Conservation (phyloP, 2,888 invertebrate species). For the Thereva nobilitata region DNA sequence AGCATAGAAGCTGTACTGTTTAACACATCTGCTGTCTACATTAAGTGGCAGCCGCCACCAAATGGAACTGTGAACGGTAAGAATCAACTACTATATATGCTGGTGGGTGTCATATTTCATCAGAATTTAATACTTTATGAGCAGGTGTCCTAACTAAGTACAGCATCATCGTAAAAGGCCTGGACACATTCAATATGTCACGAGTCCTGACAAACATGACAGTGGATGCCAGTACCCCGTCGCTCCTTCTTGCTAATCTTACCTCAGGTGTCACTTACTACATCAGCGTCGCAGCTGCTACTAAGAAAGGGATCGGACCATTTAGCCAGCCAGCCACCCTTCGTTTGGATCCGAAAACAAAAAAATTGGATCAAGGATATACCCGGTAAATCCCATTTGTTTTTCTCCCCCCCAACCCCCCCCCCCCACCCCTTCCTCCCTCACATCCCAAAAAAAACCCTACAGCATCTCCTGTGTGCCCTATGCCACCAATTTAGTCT, state of each 20-base stretch:
- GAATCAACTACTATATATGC: too few relatives aligned
- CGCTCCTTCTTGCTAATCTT: slow-evolving; percentile 78
- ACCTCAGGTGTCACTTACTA: slow-evolving; percentile 81
- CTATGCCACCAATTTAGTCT: slow-evolving; percentile 1
- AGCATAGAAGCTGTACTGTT: slow-evolving; percentile 81
- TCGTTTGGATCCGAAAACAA: slow-evolving; percentile 64
- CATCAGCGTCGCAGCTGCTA: slow-evolving; percentile 82
- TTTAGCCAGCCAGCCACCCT: slow-evolving; percentile 72
- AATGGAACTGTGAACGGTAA: slow-evolving; percentile 74
- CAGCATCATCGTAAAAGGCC: slow-evolving; percentile 69
- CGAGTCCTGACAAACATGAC: slow-evolving; percentile 72
- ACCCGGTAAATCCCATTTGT: slow-evolving; percentile 43
- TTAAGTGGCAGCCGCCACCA: slow-evolving; percentile 86
- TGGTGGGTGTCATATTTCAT: slow-evolving; percentile 19
- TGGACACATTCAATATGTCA: slow-evolving; percentile 62
- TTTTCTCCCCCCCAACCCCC: slow-evolving; percentile 3
- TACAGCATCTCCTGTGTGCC: slow-evolving; percentile 5
- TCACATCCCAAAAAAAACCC: not conserved
- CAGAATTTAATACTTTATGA: slow-evolving; percentile 12
- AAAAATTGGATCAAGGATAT: slow-evolving; percentile 60
- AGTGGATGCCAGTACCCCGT: slow-evolving; percentile 71
- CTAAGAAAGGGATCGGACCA: slow-evolving; percentile 78
- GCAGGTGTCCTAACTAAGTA: slow-evolving; percentile 74
- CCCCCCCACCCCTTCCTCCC: slow-evolving; percentile 3
- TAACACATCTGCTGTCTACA: slow-evolving; percentile 76